Evolutionary conservation across 2,888 invertebrate genomes (phyloP).

Genomic region (Drosophila recens): DNA sequence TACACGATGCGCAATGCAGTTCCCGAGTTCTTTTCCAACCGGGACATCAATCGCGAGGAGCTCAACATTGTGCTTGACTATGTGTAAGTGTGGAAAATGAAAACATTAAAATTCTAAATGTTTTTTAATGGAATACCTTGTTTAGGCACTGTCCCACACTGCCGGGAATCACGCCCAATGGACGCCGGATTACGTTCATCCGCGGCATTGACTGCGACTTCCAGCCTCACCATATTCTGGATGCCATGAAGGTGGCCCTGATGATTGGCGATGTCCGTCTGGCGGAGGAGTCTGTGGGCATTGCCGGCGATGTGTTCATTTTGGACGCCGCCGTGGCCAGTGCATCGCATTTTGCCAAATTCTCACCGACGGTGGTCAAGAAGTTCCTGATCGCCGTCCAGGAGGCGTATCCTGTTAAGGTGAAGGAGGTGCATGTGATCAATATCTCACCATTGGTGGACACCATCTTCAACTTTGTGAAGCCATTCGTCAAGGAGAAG

Average conservation of each 20-base stretch:
- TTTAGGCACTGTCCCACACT: conserved; percentile 91
- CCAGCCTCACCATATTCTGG: conserved; percentile 90
- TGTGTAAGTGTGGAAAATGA: conserved; percentile 87
- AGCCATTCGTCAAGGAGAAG: conserved; percentile 95
- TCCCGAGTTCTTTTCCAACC: conserved; percentile 92
- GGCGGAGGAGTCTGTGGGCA: conserved; percentile 91
- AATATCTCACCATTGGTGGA: conserved; percentile 94
- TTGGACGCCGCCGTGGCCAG: conserved; percentile 92
- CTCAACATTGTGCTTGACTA: conserved; percentile 89
- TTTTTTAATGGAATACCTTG: neutral
- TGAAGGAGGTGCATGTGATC: conserved; percentile 94
- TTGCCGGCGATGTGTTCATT: conserved; percentile 93
- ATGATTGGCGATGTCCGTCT: conserved; percentile 94
- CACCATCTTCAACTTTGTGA: conserved; percentile 93
- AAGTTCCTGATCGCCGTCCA: conserved; percentile 94
- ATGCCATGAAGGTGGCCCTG: conserved; percentile 92
- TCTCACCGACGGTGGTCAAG: conserved; percentile 92
- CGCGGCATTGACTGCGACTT: conserved; percentile 90
- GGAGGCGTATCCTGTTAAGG: conserved; percentile 95
- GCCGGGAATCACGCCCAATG: conserved; percentile 92
- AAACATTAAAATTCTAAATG: neutral
- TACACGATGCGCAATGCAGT: conserved; percentile 93
- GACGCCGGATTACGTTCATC: conserved; percentile 91
- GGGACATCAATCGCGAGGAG: conserved; percentile 91
- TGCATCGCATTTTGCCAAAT: conserved; percentile 92